Evolutionary conservation across 2,113 vertebrate genomes (phyloP), one percentile per base, ranked within the genome.

Genomic region (Uropsilus gracilis): DNA sequence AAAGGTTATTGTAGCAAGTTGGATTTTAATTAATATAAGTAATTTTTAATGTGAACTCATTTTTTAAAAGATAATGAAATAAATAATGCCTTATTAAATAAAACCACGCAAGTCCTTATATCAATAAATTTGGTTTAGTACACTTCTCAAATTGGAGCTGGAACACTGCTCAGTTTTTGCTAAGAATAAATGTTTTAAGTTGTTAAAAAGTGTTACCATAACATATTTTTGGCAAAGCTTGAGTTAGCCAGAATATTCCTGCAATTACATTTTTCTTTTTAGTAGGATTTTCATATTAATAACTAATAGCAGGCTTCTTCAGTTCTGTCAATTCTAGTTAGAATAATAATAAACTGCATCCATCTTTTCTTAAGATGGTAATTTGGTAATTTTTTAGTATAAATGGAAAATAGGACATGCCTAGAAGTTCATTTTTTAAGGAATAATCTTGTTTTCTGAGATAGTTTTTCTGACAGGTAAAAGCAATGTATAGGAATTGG

Each of bases 1-100:
- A 83, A 61, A 9, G 16, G 30, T 53, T 91, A 88, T 53, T 76
- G 3, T 61, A 48, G 71, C 82, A 81, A 81, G 53, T 66, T 84
- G 32, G 42, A 88, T 95, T 93, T 95, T 87, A 82, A 72, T 61
- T 66, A 55, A 50, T 37, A 71, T 69, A 71, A 87, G 8, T 77
- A 77, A 77, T 72, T 90, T 90, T 73, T 92, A 78, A 78, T 90
- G 69, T 26, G 30, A 84, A 83, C 37, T 30, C 53, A 34, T 57
- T 83, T 92, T 82, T 63, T 7, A 32, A 61, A 87, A 80, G n/a
- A 55, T 46, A 17, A 55, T 55, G 20, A 55, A 55, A 55, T 30
- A 24, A 57, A 55, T 63, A 28, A 32, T 82, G 64, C 8, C 20
- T 34, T 82, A 34, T 37, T 84, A 90, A 86, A 82, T 86, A 63